Percentiles rank a stretch among this genome's conserved stretches.
Conservation (phyloP, 2,113 vertebrate species). For the Todiramphus saurophagus region DNA sequence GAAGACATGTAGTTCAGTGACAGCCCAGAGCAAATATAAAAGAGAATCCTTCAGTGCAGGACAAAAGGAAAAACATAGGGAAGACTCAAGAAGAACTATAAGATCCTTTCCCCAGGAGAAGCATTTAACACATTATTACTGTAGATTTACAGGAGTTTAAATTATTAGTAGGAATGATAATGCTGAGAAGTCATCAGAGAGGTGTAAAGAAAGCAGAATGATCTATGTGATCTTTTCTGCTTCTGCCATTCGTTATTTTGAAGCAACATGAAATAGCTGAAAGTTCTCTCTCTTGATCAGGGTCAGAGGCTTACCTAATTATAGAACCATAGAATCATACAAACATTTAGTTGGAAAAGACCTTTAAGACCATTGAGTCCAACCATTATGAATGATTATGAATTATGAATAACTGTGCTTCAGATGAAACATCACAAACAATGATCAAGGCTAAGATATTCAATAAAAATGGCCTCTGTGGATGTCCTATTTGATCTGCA, state of each 20-base stretch:
- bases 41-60: not conserved
- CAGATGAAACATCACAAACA: not conserved
- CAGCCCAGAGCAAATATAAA: not conserved
- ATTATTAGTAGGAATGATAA: not conserved
- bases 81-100: not conserved
- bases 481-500: not conserved
- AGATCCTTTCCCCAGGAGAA: not conserved
- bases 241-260: not conserved
- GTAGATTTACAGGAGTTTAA: not conserved
- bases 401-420: not conserved
- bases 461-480: not conserved
- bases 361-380: not conserved
- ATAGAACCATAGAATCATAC: not conserved
- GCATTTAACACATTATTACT: not conserved
- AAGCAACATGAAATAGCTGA: not conserved
- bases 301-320: not conserved
- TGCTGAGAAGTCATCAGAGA: not conserved
- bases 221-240: not conserved
- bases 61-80: not conserved
- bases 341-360: not conserved
- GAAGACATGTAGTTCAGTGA: not conserved
- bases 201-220: not conserved
- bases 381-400: not conserved
- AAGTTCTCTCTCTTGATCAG: not conserved
- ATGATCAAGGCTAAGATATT: not conserved